A percentile compares a stretch with the other conserved stretches of the same genome.
These are phyloP conservation scores for Phylloscopus trochilus DNA, from an alignment of 2,113 vertebrate genomes.

Conservation along the genomic window DNA sequence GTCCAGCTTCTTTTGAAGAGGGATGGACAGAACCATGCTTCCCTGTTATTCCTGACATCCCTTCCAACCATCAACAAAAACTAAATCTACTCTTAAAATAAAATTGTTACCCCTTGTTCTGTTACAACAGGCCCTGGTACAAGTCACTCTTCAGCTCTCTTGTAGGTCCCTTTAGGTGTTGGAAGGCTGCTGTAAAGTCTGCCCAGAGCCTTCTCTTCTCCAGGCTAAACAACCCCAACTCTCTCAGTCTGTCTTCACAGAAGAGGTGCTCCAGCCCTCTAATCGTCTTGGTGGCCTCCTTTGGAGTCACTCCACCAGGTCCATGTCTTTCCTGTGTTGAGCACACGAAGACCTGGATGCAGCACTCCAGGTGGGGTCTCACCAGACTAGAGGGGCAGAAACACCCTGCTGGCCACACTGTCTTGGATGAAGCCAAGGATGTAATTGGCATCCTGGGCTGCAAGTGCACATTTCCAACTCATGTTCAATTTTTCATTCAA, in stretches of 20 bases:
- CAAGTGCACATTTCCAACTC: rapidly evolving
- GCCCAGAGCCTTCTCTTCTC: neutral
- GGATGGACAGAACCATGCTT: neutral
- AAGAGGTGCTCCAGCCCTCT: neutral
- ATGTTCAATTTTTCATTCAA: neutral
- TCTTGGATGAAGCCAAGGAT: neutral
- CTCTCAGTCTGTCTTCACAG: neutral
- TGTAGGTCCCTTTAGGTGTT: neutral
- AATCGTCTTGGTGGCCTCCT: neutral
- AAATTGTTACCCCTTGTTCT: neutral
- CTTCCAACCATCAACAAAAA: neutral
- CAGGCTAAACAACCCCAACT: neutral
- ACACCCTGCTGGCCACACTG: rapidly evolving
- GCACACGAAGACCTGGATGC: neutral
- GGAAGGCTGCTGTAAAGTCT: neutral
- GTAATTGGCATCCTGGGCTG: neutral
- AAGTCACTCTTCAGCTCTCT: neutral
- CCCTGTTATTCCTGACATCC: neutral
- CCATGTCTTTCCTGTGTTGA: neutral
- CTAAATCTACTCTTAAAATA: neutral
- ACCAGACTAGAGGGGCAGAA: neutral
- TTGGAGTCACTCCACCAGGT: neutral
- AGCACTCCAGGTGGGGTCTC: neutral
- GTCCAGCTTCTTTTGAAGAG: neutral
- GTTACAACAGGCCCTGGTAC: neutral